phyloP scores from a whole-genome alignment of 2,113 vertebrate species.

The Thalassoma bifasciatum region DNA sequence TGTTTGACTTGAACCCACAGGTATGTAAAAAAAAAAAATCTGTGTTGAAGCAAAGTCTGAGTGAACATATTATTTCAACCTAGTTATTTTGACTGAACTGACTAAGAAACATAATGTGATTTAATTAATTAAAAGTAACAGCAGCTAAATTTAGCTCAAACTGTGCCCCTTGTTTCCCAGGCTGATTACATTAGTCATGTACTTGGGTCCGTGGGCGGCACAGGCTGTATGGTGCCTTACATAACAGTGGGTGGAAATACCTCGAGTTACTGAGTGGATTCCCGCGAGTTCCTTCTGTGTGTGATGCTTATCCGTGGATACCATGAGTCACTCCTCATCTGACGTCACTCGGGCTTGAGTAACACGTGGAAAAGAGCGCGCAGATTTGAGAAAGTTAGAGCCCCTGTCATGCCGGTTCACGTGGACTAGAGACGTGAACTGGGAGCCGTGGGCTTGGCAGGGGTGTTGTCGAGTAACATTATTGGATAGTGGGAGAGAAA shows the following conservation, averaged over 20 bases:
- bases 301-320: slow-evolving; percentile 34
- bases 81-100: too few species aligned
- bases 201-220: slow-evolving; percentile 8
- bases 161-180: neutral
- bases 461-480: slow-evolving; percentile 32
- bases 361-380: slow-evolving; percentile 66
- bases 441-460: slow-evolving; percentile 1
- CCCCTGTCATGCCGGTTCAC: slow-evolving; percentile 44
- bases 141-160: slow-evolving; percentile 10
- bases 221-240: neutral
- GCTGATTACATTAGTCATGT: neutral
- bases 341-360: slow-evolving; percentile 15
- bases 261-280: slow-evolving; percentile 32
- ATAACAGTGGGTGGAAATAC: slow-evolving; percentile 45
- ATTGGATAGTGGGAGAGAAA: slow-evolving; percentile 8
- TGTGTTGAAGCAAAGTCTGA: too few species aligned
- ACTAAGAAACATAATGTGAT: too few species aligned
- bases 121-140: neutral
- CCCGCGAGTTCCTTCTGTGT: slow-evolving; percentile 21
- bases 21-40: too few species aligned
- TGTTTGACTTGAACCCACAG: too few species aligned
- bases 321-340: slow-evolving; percentile 41
- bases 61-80: too few species aligned
- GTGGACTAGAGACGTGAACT: slow-evolving; percentile 57
- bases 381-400: slow-evolving; percentile 42